Evolutionary conservation across 2,113 vertebrate genomes (phyloP).

Genomic region (Ceuthmochares aereus): DNA sequence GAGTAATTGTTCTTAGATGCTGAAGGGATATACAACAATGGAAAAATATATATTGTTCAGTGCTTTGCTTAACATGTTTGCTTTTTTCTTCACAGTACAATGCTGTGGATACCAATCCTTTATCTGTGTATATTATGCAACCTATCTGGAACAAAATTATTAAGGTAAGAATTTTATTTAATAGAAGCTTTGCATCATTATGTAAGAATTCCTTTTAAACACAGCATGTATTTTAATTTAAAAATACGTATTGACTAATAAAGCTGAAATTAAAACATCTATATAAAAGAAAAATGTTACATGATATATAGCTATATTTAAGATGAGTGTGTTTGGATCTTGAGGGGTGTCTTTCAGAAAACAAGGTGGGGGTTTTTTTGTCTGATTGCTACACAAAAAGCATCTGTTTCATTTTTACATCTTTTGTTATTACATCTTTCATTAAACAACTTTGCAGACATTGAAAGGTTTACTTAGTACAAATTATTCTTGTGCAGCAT

Average conservation of each 20-base stretch:
- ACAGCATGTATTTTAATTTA: neutral
- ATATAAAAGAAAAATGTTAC: neutral
- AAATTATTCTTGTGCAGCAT: conserved; percentile 6
- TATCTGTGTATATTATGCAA: conserved; percentile 77
- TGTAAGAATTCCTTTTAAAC: neutral
- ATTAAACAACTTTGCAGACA: conserved; percentile 35
- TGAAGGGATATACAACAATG: neutral
- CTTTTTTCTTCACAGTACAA: conserved; percentile 67
- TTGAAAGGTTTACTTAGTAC: neutral
- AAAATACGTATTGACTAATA: neutral
- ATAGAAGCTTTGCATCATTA: neutral
- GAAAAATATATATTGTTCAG: neutral
- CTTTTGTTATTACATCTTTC: neutral
- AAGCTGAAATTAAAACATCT: neutral
- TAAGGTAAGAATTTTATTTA: conserved; percentile 60
- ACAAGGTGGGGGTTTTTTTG: neutral
- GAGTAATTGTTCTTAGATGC: neutral
- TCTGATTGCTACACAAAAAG: neutral
- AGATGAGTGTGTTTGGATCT: neutral
- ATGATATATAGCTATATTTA: neutral
- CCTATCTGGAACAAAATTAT: conserved; percentile 75
- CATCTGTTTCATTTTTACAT: neutral
- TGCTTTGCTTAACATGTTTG: neutral
- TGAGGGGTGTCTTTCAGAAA: neutral
- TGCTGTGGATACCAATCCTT: conserved; percentile 77